Conservation (phyloP, 1,140 invertebrate species). For the Campoletis sonorensis region DNA sequence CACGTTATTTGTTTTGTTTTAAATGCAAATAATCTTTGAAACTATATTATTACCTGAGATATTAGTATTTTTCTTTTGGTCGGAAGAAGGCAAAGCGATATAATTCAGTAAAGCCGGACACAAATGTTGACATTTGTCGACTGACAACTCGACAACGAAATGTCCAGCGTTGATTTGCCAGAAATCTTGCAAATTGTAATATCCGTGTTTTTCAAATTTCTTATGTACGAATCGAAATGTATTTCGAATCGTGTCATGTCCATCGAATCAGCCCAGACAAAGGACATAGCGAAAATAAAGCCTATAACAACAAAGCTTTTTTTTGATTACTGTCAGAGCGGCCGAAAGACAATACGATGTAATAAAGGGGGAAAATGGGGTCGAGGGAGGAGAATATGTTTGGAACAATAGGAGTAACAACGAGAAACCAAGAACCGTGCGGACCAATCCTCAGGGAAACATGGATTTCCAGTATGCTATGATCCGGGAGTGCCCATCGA, state of each 20-base stretch:
- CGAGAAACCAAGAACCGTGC: slow-evolving; percentile 50
- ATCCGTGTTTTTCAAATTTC: background rate
- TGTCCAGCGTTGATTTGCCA: background rate
- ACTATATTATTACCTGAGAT: too few species aligned
- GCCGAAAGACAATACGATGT: slow-evolving; percentile 59
- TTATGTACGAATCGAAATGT: slow-evolving; percentile 23
- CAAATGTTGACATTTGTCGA: background rate
- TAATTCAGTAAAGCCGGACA: too few species aligned
- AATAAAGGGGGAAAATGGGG: slow-evolving; percentile 42
- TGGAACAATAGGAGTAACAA: slow-evolving; percentile 55
- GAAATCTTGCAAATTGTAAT: background rate
- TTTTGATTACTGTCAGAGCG: slow-evolving; percentile 54
- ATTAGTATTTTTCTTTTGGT: too few species aligned
- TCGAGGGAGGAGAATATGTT: slow-evolving; percentile 30
- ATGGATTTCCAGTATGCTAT: background rate
- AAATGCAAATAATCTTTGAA: background rate
- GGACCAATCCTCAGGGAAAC: background rate
- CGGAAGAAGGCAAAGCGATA: too few species aligned
- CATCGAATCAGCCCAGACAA: slow-evolving; percentile 40
- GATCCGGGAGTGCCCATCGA: slow-evolving; percentile 32
- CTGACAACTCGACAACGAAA: background rate
- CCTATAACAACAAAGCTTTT: slow-evolving; percentile 53
- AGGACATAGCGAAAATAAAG: slow-evolving; percentile 55
- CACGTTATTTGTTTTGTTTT: background rate
- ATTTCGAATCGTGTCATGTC: slow-evolving; percentile 38